Evolutionary conservation across 2,888 invertebrate genomes (phyloP), one percentile per base, ranked within the genome.

Genomic region (Troides oblongomaculatus): DNA sequence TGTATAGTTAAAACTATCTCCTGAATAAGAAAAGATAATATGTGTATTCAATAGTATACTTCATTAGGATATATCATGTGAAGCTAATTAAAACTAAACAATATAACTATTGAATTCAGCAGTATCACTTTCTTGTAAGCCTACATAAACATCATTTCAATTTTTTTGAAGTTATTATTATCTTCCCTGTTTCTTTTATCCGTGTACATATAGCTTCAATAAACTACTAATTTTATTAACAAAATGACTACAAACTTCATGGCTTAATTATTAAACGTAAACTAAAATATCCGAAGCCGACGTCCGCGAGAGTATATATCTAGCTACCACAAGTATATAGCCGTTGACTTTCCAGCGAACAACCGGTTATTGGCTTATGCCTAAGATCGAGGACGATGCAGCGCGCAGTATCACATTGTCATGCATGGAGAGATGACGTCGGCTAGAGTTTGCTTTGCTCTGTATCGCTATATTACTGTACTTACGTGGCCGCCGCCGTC

Each of bases 401-500:
- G 67, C 50, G 70, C 72, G 79, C 79, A 83, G 82, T 84, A 68
- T 75, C 69, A 74, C 71, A 72, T 74, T 75, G 76, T 76, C 76
- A 72, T 76, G 76, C 77, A 74, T 72, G 70, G 74, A 64, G 77
- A 60, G 66, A 77, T 74, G 82, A 82, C 83, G 83, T 75, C 68
- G 71, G 66, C 72, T 73, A 66, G 64, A 57, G 66, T 17, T 46
- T 58, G 18, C 36, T 36, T 46, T 70, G 72, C 71, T 71, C 71
- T 74, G 72, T 71, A 63, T 73, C 50, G 68, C 63, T 25, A 66
- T 12, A 69, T 53, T 57, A 73, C 64, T 64, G 73, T 71, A 61
- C 85, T 86, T 80, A 86, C 84, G 79, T 80, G 77, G 66, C 60
- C 18, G 59, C 62, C 21, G 65, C 72, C 64, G 62, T 64, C 68